Base-by-base conservation (phyloP, 2,888 invertebrate species). In the Melanostoma scalare region DNA sequence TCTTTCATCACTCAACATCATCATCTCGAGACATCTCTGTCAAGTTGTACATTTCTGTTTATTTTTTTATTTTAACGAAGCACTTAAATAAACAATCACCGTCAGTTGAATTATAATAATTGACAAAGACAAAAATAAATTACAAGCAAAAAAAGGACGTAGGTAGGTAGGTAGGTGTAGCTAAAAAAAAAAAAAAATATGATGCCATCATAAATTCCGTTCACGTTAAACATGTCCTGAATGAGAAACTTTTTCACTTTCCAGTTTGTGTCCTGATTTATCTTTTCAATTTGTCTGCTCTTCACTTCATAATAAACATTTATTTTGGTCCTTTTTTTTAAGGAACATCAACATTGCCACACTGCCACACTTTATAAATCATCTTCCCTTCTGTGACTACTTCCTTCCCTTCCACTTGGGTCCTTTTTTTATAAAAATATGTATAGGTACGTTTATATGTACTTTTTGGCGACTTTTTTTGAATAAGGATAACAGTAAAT, bases 251-350 rank as follows among this genome's bases (percentile, higher is more conserved):
- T 77, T 72, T 82, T 68, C 73, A 82, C 73, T 77, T 77, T 52
- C 48, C 56, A 55, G 48, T 42, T 61, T 58, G 38, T 58, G 73
- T 65, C 9, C 56, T 73, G 82, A 82, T 77, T 82, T 82, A 82
- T 82, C 63, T 63, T 69, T 77, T 82, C 82, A 82, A 82, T 82
- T 82, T 77, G 82, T 82, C 82, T 63, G 67, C 61, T 67, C 60
- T 55, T 61, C 76, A 80, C 71, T 80, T 55, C 61, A 72, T 55
- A 53, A 50, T 50, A 76, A 67, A 55, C 53, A n/a, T 48, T 40
- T 30, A 42, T 74, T 55, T 56, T 65, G 36, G 52, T 33, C 55
- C 40, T 65, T 72, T 60, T 61, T 65, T 75, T 65, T 36, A 69
- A 58, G 20, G 20, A 20, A 20, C 20, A 20, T 20, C 63, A 56